Evolutionary conservation across 2,888 invertebrate genomes (phyloP), one percentile per base, ranked within the genome.

Genomic region (Crocallis elinguaria): DNA sequence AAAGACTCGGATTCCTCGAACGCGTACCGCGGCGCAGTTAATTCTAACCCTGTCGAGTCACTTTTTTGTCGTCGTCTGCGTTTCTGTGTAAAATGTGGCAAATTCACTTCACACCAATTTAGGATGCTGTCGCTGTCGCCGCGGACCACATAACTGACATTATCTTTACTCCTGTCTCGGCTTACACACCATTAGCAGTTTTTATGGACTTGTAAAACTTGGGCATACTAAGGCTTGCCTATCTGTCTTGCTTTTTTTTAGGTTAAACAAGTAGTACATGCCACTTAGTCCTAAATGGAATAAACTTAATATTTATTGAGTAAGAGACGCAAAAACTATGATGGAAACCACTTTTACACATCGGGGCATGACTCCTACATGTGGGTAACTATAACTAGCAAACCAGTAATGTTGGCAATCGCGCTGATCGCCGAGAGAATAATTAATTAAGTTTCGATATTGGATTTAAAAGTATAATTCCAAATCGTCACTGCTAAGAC

Each of bases 1-100:
- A 81, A 80, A 81, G 80, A 67, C 71, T 54, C 53, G 69, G 66
- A 79, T 87, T 86, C 86, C 73, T 63, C 77, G 83, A 85, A 86
- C 75, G 69, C 77, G 73, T 68, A 71, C 67, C 77, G 57, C 55
- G 58, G 58, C 65, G 71, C 77, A 71, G 79, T 81, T 79, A 83
- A 84, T 82, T 77, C 74, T 70, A 69, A 69, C 69, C 69, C 75
- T 75, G 80, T 78, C 77, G 75, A 65, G 69, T 69, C 53, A 60
- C 67, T 75, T 79, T 71, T 75, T 76, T 60, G 57, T 49, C 42
- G 58, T 52, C 43, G 51, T 33, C 44, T 46, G 60, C 56, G 62
- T 65, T 71, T 72, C 69, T 69, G 49, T 63, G 69, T 67, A 72
- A 65, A 69, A 66, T 60, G 62, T 56, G 61, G 64, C 69, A 66